phyloP scores from a whole-genome alignment of 1,140 invertebrate genomes.

The Rhagoletis zephyria region DNA sequence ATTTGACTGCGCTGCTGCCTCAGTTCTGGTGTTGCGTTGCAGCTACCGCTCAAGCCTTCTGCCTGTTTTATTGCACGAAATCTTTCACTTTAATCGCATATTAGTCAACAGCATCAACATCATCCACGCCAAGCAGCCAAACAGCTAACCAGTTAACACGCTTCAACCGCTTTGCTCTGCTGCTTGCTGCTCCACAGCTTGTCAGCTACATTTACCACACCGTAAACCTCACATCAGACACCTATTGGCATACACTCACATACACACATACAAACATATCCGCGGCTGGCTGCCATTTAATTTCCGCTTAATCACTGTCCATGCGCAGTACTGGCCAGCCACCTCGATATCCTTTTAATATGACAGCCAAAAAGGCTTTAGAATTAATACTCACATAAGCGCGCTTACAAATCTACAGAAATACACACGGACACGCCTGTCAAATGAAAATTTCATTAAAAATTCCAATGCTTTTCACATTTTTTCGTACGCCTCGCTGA shows the following conservation, averaged over 20 bases:
- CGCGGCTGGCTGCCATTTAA: conserved; percentile 65
- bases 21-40: neutral
- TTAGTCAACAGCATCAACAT: conserved; percentile 62
- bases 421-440: conserved; percentile 60
- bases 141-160: conserved; percentile 16
- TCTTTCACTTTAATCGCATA: conserved; percentile 61
- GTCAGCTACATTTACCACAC: conserved; percentile 12
- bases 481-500: conserved; percentile 25
- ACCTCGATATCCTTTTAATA: conserved; percentile 54
- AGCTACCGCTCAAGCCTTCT: neutral
- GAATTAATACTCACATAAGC: conserved; percentile 15
- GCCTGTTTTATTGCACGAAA: conserved; percentile 21
- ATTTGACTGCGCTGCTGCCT: neutral
- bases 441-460: conserved; percentile 69
- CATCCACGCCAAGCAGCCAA: neutral
- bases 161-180: neutral
- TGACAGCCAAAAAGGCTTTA: conserved; percentile 55
- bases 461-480: conserved; percentile 54
- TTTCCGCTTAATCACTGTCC: conserved; percentile 72
- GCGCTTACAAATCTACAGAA: neutral
- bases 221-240: neutral
- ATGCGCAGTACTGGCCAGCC: neutral
- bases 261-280: neutral
- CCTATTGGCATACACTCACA: neutral
- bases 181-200: neutral